Evolutionary conservation across 2,888 invertebrate species (phyloP).

Genomic region (Hesperia comma): DNA sequence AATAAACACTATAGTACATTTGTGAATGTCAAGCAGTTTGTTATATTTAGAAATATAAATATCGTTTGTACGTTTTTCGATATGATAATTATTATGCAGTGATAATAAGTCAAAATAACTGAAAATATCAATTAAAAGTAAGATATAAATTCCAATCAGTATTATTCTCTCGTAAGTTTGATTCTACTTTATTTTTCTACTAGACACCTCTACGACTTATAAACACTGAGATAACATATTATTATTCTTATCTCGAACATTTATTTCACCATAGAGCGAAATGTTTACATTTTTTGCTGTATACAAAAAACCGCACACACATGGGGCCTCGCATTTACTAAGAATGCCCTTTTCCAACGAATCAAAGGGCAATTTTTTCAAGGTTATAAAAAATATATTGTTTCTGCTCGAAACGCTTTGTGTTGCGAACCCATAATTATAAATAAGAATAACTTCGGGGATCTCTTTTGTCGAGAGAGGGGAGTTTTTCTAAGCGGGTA

Average conservation of each 20-base stretch:
- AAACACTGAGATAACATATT: background rate
- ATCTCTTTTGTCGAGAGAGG: slow-evolving; percentile 75
- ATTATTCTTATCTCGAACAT: slow-evolving; percentile 43
- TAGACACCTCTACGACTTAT: background rate
- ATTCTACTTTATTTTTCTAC: too few species aligned
- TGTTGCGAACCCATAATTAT: slow-evolving; percentile 67
- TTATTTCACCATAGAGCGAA: slow-evolving; percentile 46
- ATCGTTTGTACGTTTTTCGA: background rate
- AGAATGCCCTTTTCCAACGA: slow-evolving; percentile 66
- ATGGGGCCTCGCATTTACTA: slow-evolving; percentile 57
- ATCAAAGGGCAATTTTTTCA: slow-evolving; percentile 68
- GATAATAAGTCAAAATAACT: too few species aligned
- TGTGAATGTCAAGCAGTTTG: background rate
- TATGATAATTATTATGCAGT: background rate
- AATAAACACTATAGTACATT: too few species aligned
- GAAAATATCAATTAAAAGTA: too few species aligned
- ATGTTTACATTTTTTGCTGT: slow-evolving; percentile 79
- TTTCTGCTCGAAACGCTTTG: slow-evolving; percentile 73
- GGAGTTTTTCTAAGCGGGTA: slow-evolving; percentile 79
- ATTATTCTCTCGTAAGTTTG: too few species aligned
- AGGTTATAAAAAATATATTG: slow-evolving; percentile 60
- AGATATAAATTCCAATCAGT: too few species aligned
- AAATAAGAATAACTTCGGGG: slow-evolving; percentile 80
- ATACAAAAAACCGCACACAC: slow-evolving; percentile 58
- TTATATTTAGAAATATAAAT: background rate